phyloP scores from a whole-genome alignment of 2,888 invertebrate species.

The Leptopilina syphax region DNA sequence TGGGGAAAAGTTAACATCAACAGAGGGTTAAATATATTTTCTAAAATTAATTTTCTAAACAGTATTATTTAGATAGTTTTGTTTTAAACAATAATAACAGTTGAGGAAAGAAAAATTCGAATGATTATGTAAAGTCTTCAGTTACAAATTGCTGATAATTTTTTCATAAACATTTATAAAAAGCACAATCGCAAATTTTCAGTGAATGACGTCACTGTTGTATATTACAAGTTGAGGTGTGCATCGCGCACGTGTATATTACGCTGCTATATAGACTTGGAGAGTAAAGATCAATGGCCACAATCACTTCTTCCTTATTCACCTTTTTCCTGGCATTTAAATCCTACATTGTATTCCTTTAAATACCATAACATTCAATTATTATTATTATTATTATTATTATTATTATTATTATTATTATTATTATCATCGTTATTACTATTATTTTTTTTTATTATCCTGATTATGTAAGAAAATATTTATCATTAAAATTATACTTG shows the following conservation, averaged over 20 bases:
- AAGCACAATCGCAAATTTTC: neutral
- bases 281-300: slow-evolving; percentile 47
- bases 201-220: slow-evolving; percentile 16
- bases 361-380: neutral
- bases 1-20: too few relatives aligned
- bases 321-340: slow-evolving; percentile 27
- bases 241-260: slow-evolving; percentile 15
- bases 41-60: too few relatives aligned
- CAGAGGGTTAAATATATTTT: too few relatives aligned
- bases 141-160: neutral
- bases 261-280: slow-evolving; percentile 12
- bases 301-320: slow-evolving; percentile 28
- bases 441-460: too few relatives aligned
- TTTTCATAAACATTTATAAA: slow-evolving; percentile 19
- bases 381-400: neutral
- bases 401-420: too few relatives aligned
- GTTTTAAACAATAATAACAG: too few relatives aligned
- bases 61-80: too few relatives aligned
- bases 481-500: too few relatives aligned
- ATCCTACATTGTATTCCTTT: neutral
- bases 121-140: neutral
- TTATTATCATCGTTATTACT: too few relatives aligned
- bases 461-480: too few relatives aligned
- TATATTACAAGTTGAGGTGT: slow-evolving; percentile 9
- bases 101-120: too few relatives aligned